Conservation (phyloP, 2,888 invertebrate genomes). For the Cephus nigrinus region DNA sequence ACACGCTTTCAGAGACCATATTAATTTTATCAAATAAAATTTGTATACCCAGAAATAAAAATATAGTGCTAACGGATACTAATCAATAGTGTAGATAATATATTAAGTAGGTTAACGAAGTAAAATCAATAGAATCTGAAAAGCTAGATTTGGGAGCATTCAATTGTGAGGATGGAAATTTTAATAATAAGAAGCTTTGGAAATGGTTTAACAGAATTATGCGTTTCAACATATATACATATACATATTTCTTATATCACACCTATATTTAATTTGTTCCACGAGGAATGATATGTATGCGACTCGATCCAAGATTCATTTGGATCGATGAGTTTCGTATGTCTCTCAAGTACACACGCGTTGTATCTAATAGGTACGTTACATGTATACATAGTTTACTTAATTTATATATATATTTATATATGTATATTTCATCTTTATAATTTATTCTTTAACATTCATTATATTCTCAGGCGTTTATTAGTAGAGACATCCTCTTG, state of each 20-base stretch:
- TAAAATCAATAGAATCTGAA: neutral
- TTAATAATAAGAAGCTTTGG: neutral
- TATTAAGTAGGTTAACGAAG: neutral
- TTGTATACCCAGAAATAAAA: neutral
- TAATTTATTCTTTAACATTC: neutral
- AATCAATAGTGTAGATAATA: neutral
- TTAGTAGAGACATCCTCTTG: neutral
- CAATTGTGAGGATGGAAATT: neutral
- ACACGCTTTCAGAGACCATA: neutral
- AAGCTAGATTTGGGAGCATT: neutral
- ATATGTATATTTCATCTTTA: neutral
- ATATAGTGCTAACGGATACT: too few species aligned
- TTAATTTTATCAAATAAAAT: neutral
- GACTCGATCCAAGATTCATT: slow-evolving; percentile 18
- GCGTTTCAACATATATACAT: slow-evolving; percentile 48
- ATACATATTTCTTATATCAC: slow-evolving; percentile 48
- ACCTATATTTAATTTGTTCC: slow-evolving; percentile 60
- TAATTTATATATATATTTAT: slow-evolving; percentile 4
- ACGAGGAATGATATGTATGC: slow-evolving; percentile 64
- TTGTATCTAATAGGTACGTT: neutral
- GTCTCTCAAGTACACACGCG: neutral
- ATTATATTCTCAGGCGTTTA: neutral
- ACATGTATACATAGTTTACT: neutral
- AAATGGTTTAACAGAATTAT: slow-evolving; percentile 49
- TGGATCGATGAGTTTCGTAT: neutral